Base-by-base conservation (phyloP, 2,113 vertebrate genomes). In the Phylloscopus trochilus region DNA sequence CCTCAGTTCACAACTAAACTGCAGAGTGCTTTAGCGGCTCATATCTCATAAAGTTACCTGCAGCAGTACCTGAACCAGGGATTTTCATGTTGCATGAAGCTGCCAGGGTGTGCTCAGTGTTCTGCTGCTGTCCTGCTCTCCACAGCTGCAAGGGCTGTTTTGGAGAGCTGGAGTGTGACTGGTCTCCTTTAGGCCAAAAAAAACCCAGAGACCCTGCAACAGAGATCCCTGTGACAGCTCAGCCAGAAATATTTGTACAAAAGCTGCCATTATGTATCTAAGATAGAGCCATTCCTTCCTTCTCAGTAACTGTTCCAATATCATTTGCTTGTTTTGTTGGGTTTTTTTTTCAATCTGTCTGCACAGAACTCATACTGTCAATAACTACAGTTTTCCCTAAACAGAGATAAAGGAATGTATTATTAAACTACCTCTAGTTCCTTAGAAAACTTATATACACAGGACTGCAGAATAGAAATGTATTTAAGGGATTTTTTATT, bases 391-490 rank as follows among this genome's bases (percentile, higher is more conserved):
- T 70, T 77, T 80, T 67, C 24, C 30, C 31, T 75, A 43, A 91
- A 84, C 30, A 88, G 44, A 92, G 49, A 37, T 7, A 59, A 75
- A 92, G n/a, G 17, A 82, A 68, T 64, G 19, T 78, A 69, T 93
- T 75, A 60, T 70, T 64, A 19, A 78, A 52, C 52, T 70, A 9
- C 28, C 58, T 78, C 28, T 47, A 74, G 43, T 62, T 59, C 39
- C 41, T 75, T 35, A 59, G 44, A 75, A 87, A 91, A 75, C 14
- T 30, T 46, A 59, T 62, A 62, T 20, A 83, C 78, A 67, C 6
- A 55, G n/a, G 15, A 67, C 6, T 73, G 15, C 13, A 89, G 41
- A 76, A 60, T 5, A 58, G 13, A 74, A 49, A 81, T 41, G 30
- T 5, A 43, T 81, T 90, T 82, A n/a, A 33, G 9, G 16, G 5